Evolutionary conservation across 2,113 vertebrate species (phyloP), one percentile per base, ranked within the genome.

Genomic region (Petaurus breviceps): DNA sequence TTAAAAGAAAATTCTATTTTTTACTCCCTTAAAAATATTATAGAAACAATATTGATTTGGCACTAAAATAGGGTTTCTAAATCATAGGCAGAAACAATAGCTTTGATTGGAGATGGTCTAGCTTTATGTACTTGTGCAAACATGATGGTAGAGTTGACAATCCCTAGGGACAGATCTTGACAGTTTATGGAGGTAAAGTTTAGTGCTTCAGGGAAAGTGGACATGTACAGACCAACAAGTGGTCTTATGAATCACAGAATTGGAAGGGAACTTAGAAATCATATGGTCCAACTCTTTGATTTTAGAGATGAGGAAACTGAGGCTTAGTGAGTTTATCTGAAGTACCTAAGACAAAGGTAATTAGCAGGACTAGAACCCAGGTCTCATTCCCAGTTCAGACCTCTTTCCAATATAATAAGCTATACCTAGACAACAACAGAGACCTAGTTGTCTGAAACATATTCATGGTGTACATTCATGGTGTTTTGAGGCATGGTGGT

Each of bases 41-140:
- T 26, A 55, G 24, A 55, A 57, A 57, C 10, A 28, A 28, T 28
- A 57, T 11, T 28, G 55, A 28, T 57, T 55, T 91, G 51, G 26
- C 26, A 89, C 28, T 22, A 53, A 51, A 94, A 92, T 61, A 16
- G 61, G 31, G 2, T 19, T n/a, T n/a, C 14, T 77, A 68, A 68
- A 4, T 68, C 57, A 37, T 37, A 68, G 57, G 31, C 55, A 51
- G 77, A 50, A 28, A n/a, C 8, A 77, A 91, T 53, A 84, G 51
- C 47, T 31, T 90, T 90, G 84, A 94, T 43, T 94, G 50, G 50
- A 11, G 90, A 43, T 91, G 91, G 92, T 91, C 9, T 89, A 6
- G 28, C n/a, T 94, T 96, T 93, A 94, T 84, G 47, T 96, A 51
- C 14, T 22, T 9, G 51, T 26, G 57, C 37, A 37, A 84, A 37